Evolutionary conservation across 2,888 invertebrate genomes (phyloP).

Genomic region (Thera obeliscata): DNA sequence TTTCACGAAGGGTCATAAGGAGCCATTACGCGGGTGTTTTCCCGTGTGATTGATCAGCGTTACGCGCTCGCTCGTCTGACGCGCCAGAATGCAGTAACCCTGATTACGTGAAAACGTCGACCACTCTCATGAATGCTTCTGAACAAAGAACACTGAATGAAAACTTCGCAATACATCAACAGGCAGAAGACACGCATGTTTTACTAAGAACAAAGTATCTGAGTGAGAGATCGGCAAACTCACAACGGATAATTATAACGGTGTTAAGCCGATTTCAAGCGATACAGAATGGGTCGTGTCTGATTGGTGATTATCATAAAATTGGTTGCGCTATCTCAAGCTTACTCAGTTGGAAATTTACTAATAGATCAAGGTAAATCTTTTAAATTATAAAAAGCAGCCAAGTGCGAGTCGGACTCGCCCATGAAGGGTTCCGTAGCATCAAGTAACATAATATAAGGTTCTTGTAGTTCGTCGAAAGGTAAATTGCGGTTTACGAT

Average conservation of each 20-base stretch:
- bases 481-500: too few species aligned
- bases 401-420: too few species aligned
- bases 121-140: conserved; percentile 18
- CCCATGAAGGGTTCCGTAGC: too few species aligned
- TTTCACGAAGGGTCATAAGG: conserved; percentile 60
- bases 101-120: conserved; percentile 34
- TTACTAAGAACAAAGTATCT: conserved; percentile 1
- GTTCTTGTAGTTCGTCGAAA: too few species aligned
- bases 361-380: conserved; percentile 22
- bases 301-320: conserved; percentile 39
- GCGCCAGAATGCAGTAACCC: conserved; percentile 33
- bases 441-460: too few species aligned
- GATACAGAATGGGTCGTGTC: conserved; percentile 33
- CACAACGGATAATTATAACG: conserved; percentile 27
- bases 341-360: conserved; percentile 26
- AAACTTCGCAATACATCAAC: conserved; percentile 1
- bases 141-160: conserved; percentile 23
- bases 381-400: conserved; percentile 12
- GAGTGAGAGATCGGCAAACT: neutral
- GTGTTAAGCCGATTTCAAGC: conserved; percentile 29
- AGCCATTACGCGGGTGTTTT: conserved; percentile 73
- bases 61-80: conserved; percentile 47
- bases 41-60: conserved; percentile 71
- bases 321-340: conserved; percentile 31
- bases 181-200: conserved; percentile 2